These are phyloP conservation scores for Euplagia quadripunctaria DNA, from an alignment of 2,888 invertebrate species.

Conservation along the genomic window DNA sequence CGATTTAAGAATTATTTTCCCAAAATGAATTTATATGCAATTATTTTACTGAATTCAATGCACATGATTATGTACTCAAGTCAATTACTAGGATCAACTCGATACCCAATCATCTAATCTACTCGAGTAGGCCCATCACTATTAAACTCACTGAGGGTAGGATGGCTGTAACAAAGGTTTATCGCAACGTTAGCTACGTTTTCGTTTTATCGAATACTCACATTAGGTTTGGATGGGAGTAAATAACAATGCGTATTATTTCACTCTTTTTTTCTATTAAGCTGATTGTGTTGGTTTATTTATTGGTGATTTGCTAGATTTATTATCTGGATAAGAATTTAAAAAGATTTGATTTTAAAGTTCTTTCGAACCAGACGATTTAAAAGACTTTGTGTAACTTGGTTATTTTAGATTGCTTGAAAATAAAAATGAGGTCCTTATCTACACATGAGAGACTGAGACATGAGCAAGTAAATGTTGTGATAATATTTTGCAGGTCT, in stretches of 20 bases:
- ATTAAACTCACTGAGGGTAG: slow-evolving; percentile 53
- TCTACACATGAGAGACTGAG: background rate
- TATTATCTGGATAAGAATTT: slow-evolving; percentile 28
- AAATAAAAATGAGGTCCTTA: background rate
- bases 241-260: slow-evolving; percentile 56
- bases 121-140: slow-evolving; percentile 46
- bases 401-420: background rate
- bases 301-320: slow-evolving; percentile 39
- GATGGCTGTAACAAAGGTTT: slow-evolving; percentile 69
- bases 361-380: background rate
- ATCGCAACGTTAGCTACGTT: slow-evolving; percentile 62
- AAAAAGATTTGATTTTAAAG: slow-evolving; percentile 19
- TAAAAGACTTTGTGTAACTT: background rate
- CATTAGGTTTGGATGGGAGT: slow-evolving; percentile 50
- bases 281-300: slow-evolving; percentile 50
- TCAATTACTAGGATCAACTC: slow-evolving; percentile 29
- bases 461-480: background rate
- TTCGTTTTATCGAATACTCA: slow-evolving; percentile 59
- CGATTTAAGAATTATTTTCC: background rate
- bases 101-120: slow-evolving; percentile 32
- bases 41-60: background rate
- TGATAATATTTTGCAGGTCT: background rate
- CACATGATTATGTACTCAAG: slow-evolving; percentile 19
- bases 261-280: slow-evolving; percentile 52
- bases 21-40: background rate